phyloP scores from a whole-genome alignment of 2,888 invertebrate genomes.

The Troilus luridus region DNA sequence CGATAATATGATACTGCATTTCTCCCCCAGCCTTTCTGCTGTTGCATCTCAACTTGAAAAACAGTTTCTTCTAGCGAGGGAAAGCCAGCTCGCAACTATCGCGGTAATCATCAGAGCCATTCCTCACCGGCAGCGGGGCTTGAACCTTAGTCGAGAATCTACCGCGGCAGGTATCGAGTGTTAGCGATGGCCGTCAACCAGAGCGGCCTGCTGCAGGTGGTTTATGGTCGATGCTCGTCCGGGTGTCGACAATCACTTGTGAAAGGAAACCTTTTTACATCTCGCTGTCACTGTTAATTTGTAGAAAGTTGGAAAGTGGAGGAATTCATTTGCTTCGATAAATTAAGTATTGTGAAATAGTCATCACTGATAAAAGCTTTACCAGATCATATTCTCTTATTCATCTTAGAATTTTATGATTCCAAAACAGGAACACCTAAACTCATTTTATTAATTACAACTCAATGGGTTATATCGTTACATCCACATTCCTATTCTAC shows the following conservation, averaged over 20 bases:
- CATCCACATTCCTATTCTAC: too few relatives aligned
- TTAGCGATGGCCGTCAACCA: background rate
- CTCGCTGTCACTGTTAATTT: background rate
- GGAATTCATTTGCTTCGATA: background rate
- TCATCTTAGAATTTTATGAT: too few relatives aligned
- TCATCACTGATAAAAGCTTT: background rate
- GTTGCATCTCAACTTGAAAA: background rate
- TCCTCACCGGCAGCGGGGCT: conserved; percentile 1
- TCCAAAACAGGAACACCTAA: too few relatives aligned
- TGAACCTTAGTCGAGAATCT: background rate
- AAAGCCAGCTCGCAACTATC: background rate
- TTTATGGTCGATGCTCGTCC: background rate
- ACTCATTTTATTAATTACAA: too few relatives aligned
- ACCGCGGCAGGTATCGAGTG: background rate
- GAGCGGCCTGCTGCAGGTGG: background rate
- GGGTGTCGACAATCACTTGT: background rate
- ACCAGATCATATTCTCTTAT: too few relatives aligned
- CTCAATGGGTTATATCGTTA: too few relatives aligned
- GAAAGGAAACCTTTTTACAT: background rate
- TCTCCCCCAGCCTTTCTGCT: background rate
- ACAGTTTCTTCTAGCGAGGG: background rate
- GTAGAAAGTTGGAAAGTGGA: background rate
- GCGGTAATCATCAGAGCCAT: background rate
- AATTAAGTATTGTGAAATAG: background rate
- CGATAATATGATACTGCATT: background rate